Base-by-base conservation (phyloP, 1,140 invertebrate species). In the Branchinecta lynchi region DNA sequence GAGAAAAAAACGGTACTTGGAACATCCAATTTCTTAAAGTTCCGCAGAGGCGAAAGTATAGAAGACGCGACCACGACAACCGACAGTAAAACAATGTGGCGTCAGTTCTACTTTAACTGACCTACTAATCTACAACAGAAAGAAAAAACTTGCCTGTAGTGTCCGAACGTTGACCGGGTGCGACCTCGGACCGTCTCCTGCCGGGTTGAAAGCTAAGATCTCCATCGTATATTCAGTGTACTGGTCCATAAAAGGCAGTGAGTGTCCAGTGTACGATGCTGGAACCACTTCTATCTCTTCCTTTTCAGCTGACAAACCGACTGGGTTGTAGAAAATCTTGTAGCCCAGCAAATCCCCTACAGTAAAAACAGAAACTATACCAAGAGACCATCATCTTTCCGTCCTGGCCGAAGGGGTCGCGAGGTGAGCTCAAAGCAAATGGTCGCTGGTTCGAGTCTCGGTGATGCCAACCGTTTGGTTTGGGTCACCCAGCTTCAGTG, bases 141-240 rank as follows among this genome's bases (percentile, higher is more conserved):
- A 32, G 32, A 32, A 1, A 21, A 45, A 15, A 44, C 46, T 10
- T 75, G 81, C 81, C 76, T 84, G 81, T 70, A 82, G 79, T 0
- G 92, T 94, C 75, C 87, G 87, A 0, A 90, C 87, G 21, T 84
- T 86, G 1, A 93, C 82, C 0, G 89, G 82, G 3, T 82, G 78
- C 0, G 93, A 95, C 43, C 89, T 81, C 0, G 94, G 94, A 7
- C 95, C 94, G 80, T 97, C 93, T 44, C 96, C 96, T 45, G 94
- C 93, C 3, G 93, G 89, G 81, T 98, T 99, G 76, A 96, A 96
- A n/a, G 93, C 92, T 69, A 95, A 79, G 72, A 98, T 86, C 80
- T 92, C 88, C 69, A 98, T 90, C 32, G 85, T 84, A 78, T 99
- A 99, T 75, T 92, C 86, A 0, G 93, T 95, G 77, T 88, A 98